Conservation (phyloP, 2,797 vertebrate species). For the Tachyglossus aculeatus region DNA sequence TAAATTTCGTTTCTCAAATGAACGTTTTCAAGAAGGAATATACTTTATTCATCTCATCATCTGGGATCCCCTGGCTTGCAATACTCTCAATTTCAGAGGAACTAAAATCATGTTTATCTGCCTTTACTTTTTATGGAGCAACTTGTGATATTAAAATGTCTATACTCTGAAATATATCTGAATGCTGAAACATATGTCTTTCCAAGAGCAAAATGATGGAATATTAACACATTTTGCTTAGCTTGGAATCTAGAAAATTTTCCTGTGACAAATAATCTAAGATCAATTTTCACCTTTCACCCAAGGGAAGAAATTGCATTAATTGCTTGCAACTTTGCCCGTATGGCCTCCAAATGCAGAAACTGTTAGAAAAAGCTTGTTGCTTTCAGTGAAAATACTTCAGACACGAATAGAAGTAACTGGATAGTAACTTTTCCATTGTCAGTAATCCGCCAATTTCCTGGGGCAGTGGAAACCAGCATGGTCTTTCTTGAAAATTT, state of each 20-base stretch:
- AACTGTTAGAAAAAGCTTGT: constrained; percentile 27
- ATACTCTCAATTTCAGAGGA: not conserved
- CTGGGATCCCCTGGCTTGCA: not conserved
- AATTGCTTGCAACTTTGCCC: no score
- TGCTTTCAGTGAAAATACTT: constrained; percentile 43
- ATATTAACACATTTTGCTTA: no score
- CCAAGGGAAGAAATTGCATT: no score
- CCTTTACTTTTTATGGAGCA: constrained; percentile 4
- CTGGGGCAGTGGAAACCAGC: no score
- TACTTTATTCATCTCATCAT: not conserved
- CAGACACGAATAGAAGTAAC: constrained; percentile 40
- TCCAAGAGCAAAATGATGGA: not conserved
- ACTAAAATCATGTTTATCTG: constrained; percentile 8
- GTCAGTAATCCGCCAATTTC: no score
- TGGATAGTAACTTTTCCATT: no score
- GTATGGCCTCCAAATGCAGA: constrained; percentile 29
- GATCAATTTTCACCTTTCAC: constrained; percentile 25
- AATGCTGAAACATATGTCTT: not conserved
- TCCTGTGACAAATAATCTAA: not conserved
- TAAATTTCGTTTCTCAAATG: not conserved
- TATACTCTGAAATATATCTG: not conserved
- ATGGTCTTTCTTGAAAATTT: constrained; percentile 21
- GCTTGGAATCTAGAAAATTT: no score
- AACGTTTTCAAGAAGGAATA: not conserved
- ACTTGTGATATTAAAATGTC: not conserved